These are phyloP conservation scores for Mimas tiliae DNA, from an alignment of 2,888 invertebrate genomes.

Conservation along the genomic window DNA sequence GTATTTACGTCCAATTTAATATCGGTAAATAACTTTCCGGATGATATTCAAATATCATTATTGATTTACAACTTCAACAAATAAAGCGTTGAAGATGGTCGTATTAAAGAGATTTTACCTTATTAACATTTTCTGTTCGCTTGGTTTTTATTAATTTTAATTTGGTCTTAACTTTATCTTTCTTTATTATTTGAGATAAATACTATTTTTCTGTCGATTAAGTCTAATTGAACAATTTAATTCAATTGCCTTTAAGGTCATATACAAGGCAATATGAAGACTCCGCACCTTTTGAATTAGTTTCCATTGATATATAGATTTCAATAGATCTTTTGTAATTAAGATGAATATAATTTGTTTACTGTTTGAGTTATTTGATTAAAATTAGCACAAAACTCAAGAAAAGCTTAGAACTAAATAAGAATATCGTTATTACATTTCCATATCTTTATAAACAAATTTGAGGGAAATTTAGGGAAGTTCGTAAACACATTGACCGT, in stretches of 20 bases:
- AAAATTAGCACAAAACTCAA: too few relatives aligned
- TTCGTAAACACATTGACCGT: not conserved
- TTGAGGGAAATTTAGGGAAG: not conserved
- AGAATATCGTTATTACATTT: not conserved
- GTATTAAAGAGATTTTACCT: conserved; percentile 1
- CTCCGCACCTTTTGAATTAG: too few relatives aligned
- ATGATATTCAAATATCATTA: conserved; percentile 50
- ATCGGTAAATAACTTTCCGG: conserved; percentile 47
- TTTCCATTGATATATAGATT: too few relatives aligned
- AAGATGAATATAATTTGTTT: too few relatives aligned
- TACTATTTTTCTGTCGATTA: too few relatives aligned
- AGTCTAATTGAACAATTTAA: too few relatives aligned
- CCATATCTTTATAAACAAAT: not conserved
- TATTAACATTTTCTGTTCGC: not conserved
- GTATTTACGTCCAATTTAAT: conserved; percentile 50
- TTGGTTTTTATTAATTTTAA: not conserved
- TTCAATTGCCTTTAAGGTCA: too few relatives aligned
- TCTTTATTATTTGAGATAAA: not conserved
- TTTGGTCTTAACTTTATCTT: not conserved
- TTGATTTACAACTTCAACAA: conserved; percentile 42
- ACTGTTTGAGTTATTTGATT: too few relatives aligned
- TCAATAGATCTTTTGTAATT: too few relatives aligned
- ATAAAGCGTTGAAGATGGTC: conserved; percentile 26
- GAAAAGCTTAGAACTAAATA: too few relatives aligned
- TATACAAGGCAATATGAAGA: too few relatives aligned